Evolutionary conservation across 2,797 vertebrate genomes (phyloP), one percentile per base, ranked within the genome.

Genomic region (Phalloptychus januarius): DNA sequence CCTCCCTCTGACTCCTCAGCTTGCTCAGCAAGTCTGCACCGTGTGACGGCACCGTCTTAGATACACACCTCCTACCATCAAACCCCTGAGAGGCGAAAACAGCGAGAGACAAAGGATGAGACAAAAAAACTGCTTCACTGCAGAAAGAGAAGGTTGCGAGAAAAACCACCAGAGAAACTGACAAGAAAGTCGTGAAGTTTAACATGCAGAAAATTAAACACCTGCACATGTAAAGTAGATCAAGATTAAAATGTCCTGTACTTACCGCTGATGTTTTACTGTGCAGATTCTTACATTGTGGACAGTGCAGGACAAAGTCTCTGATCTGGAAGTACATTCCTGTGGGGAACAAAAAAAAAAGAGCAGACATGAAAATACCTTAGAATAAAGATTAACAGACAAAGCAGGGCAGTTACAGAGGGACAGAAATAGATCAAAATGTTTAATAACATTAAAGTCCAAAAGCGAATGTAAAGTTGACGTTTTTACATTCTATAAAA

Each of bases 321-420:
- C 95, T 91, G 79, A 96, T 96, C 83, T 96, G 93, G 81, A 96
- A 95, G 78, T 95, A 96, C 95, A 96, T 96, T 69, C 94, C 96
- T 96, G 88, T 83, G 75, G 73, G 46, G 63, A 84, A 73, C 0
- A 42, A 15, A 15, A 13, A 45, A 46, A 33, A 72, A 38, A 28
- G 33, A 83, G 79, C 50, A 79, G 72, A 74, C 15, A 46, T 0
- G 3, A 15, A 75, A 74, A 73, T 46, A 71, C 54, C 77, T 75
- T 11, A 87, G n/a, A 38, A 12, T 23, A 63, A 3, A 18, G 18
- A 3, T 31, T 74, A 75, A 33, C 54, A 48, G 6, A n/a, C 38
- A 13, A 58, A 74, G 5, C 4, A 23, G 15, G 4, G 0, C 5
- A 31, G 58, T 18, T 61, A 0, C 31, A 23, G 36, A 10, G n/a